Conservation (phyloP, 2,113 vertebrate species). For the Leiothrix lutea region DNA sequence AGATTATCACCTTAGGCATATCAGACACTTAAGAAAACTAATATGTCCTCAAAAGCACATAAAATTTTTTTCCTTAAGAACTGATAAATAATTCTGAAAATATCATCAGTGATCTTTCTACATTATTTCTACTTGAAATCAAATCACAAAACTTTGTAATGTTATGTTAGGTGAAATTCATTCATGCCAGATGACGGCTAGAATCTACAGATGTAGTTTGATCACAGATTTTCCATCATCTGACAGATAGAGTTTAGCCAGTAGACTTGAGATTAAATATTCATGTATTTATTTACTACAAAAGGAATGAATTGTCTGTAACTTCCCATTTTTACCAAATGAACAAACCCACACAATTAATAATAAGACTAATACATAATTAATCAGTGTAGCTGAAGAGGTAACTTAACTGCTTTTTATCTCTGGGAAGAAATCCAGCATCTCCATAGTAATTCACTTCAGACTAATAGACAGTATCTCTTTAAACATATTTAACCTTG, state of each 20-base stretch:
- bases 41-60: neutral
- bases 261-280: neutral
- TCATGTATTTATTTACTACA: neutral
- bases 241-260: neutral
- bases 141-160: neutral
- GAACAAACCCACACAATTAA: neutral
- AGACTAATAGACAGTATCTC: conserved; percentile 19
- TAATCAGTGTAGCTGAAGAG: conserved; percentile 3
- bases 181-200: neutral
- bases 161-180: neutral
- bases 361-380: neutral
- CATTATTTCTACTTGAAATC: neutral
- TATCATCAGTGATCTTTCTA: neutral
- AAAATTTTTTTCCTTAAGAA: neutral
- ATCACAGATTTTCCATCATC: neutral
- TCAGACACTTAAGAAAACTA: neutral
- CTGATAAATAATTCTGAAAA: neutral
- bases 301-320: neutral
- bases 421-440: conserved; percentile 49
- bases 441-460: neutral
- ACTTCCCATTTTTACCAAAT: neutral
- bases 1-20: neutral
- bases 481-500: conserved; percentile 37
- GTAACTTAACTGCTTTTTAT: conserved; percentile 21
- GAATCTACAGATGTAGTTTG: neutral